Percentiles rank a stretch among this genome's conserved stretches.
Evolutionary conservation across 1,140 invertebrate species (phyloP).

Genomic region (Penaeus japonicus): DNA sequence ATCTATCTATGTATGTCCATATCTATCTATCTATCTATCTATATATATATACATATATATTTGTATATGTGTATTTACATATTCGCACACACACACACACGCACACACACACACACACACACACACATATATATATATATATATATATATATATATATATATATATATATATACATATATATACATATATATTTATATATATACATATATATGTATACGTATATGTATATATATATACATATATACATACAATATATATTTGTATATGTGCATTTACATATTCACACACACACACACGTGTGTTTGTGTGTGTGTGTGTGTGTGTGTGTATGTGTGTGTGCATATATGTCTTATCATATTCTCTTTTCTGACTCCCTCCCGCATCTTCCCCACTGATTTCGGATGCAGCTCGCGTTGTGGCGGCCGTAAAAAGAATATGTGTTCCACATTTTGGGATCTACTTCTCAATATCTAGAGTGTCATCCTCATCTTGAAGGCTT

Average conservation of each 20-base stretch:
- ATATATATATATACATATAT: background rate
- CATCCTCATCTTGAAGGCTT: no score
- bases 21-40: background rate
- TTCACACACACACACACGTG: no score
- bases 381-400: no score
- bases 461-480: no score
- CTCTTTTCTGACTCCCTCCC: no score
- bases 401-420: no score
- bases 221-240: slow-evolving; percentile 4
- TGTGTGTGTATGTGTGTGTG: no score
- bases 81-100: background rate
- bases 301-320: no score
- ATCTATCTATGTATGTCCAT: background rate
- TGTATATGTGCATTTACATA: no score
- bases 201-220: background rate
- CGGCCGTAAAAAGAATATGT: no score
- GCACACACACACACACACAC: background rate
- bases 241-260: background rate
- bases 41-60: background rate
- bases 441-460: no score
- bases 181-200: background rate
- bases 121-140: background rate
- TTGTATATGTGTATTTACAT: background rate
- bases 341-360: no score
- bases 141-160: background rate